Conservation (phyloP, 2,888 invertebrate genomes). For the Drosophila mimetica region DNA sequence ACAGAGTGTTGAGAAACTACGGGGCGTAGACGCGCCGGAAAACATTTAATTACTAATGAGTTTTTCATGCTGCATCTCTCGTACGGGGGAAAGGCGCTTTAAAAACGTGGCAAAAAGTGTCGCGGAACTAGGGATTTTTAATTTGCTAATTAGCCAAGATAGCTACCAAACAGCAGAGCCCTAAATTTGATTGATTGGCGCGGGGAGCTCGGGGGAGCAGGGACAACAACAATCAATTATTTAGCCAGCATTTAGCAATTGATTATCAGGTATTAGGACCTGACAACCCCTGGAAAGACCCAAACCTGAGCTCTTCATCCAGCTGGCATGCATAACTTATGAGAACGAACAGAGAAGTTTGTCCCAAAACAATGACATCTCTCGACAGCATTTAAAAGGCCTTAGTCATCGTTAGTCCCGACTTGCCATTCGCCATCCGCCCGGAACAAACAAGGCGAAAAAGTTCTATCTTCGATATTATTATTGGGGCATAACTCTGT, state of each 20-base stretch:
- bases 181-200: conserved; percentile 66
- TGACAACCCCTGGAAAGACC: conserved; percentile 12
- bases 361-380: conserved; percentile 74
- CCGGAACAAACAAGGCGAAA: conserved; percentile 48
- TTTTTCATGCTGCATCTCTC: conserved; percentile 70
- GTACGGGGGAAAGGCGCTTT: conserved; percentile 51
- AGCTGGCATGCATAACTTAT: conserved; percentile 69
- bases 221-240: conserved; percentile 66
- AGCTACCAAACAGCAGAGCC: conserved; percentile 13
- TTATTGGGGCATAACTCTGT: conserved; percentile 79
- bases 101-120: conserved; percentile 56
- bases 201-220: neutral
- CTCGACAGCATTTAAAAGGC: conserved; percentile 66
- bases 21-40: conserved; percentile 72
- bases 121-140: conserved; percentile 63
- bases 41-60: conserved; percentile 79
- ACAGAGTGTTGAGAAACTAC: conserved; percentile 66
- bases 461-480: conserved; percentile 75
- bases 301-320: conserved; percentile 20
- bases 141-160: conserved; percentile 69
- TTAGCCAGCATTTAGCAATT: conserved; percentile 67
- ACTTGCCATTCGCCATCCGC: neutral
- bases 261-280: conserved; percentile 72
- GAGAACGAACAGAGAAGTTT: conserved; percentile 54
- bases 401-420: conserved; percentile 73